A percentile compares a stretch with the other conserved stretches of the same genome.
Evolutionary conservation across 2,888 invertebrate species (phyloP).

Genomic region (Megastigmus dorsalis): DNA sequence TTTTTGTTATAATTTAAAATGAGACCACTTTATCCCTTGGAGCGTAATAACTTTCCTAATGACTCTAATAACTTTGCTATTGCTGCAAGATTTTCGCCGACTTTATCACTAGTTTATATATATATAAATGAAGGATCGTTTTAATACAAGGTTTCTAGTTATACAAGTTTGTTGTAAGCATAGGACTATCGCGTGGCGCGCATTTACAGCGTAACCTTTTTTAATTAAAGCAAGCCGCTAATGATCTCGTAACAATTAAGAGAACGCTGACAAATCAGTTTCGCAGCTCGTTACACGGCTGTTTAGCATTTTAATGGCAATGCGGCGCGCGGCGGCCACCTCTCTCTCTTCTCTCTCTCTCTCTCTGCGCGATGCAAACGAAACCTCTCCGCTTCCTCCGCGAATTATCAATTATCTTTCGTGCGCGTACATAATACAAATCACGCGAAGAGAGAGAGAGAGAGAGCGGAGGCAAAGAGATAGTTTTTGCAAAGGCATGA

Average conservation of each 20-base stretch:
- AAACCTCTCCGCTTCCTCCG: not conserved
- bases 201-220: no score
- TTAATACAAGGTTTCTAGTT: not conserved
- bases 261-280: conserved; percentile 12
- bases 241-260: not conserved
- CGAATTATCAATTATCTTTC: conserved; percentile 30
- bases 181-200: no score
- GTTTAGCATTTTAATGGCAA: not conserved
- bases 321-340: no score
- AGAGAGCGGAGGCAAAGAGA: no score
- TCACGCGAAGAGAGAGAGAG: no score
- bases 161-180: not conserved
- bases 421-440: no score
- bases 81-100: no score
- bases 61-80: no score
- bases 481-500: not conserved
- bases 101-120: not conserved
- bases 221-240: not conserved
- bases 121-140: no score
- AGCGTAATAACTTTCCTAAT: no score
- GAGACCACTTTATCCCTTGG: no score
- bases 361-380: not conserved
- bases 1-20: not conserved
- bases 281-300: conserved; percentile 5
- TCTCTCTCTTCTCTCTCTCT: not conserved